Percentiles rank a stretch among this genome's conserved stretches.
These are phyloP conservation scores for Notocelia uddmanniana DNA, from an alignment of 2,888 invertebrate genomes.

Conservation along the genomic window DNA sequence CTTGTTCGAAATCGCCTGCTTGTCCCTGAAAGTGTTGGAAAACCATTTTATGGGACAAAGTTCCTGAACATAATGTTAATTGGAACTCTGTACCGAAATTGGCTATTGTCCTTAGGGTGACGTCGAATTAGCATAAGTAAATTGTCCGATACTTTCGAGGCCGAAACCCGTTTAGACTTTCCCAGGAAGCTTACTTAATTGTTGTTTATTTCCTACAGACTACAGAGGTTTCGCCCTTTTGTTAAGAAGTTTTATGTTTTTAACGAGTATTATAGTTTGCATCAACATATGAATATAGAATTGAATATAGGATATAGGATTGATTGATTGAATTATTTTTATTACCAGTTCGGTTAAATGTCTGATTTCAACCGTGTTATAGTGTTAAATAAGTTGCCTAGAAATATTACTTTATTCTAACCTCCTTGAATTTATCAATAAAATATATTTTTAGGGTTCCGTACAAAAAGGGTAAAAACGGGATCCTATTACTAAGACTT, in stretches of 20 bases:
- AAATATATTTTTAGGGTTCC: too few species aligned
- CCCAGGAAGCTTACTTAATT: conserved; percentile 25
- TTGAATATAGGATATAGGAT: too few species aligned
- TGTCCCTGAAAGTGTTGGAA: conserved; percentile 7
- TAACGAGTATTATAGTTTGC: neutral
- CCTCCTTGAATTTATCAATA: too few species aligned
- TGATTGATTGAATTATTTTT: too few species aligned
- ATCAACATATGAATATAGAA: too few species aligned
- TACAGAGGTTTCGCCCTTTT: too few species aligned
- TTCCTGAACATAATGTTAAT: conserved; percentile 48
- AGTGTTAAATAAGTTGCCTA: too few species aligned
- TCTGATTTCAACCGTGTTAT: too few species aligned
- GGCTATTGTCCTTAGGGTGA: conserved; percentile 72
- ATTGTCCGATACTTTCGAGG: conserved; percentile 67
- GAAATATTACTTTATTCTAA: too few species aligned
- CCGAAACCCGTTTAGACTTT: conserved; percentile 32
- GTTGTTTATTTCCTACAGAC: conserved; percentile 32
- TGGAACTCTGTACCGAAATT: conserved; percentile 68
- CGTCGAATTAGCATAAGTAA: conserved; percentile 79
- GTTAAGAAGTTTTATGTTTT: neutral
- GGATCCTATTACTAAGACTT: too few species aligned
- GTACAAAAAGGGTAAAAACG: too few species aligned
- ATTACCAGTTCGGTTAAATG: too few species aligned
- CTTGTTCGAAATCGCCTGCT: conserved; percentile 3
- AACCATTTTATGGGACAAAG: conserved; percentile 8